Base-by-base conservation (phyloP, 2,888 invertebrate species). In the Papilio elwesi region DNA sequence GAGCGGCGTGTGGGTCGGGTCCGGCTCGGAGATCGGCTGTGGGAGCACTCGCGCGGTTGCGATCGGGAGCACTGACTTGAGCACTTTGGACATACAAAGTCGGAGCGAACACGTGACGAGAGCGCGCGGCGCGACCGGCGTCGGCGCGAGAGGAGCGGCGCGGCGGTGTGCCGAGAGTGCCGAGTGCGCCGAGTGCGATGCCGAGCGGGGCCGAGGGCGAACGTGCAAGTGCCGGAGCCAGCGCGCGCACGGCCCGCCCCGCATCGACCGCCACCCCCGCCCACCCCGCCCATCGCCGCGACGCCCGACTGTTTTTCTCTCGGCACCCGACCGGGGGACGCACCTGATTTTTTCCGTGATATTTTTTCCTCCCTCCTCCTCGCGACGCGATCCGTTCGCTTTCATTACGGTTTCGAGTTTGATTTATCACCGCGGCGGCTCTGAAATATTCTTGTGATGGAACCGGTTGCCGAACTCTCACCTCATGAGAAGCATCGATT, bases 321-420 rank as follows among this genome's bases (percentile, higher is more conserved):
- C 88, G 85, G 87, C 87, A 87, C 89, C 89, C 92, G 90, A 90
- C 88, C 90, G 91, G 92, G 92, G 91, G 92, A 91, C 91, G 92
- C 93, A 93, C 93, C 93, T 93, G 93, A 93, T 93, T 93, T 93
- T 93, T 93, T 92, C 93, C 92, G 92, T 92, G 93, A 93, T 93
- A 93, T 92, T 93, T 93, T 92, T 92, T 92, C 92, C 93, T 91
- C 91, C 91, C 88, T 90, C 89, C 90, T 90, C 91, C 90, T 91
- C 91, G 91, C 93, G 92, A 92, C 92, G 92, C 92, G 92, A 93
- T 93, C 93, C 93, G 93, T 92, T 93, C 93, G 93, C 93, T 93
- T 93, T 93, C 93, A 93, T 93, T 93, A 93, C 92, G 93, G 92
- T 92, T 91, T 93, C 92, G 90, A 93, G 93, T 93, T 93, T 93